Evolutionary conservation across 2,113 vertebrate species (phyloP), one percentile per base, ranked within the genome.

Genomic region (Indicator indicator): DNA sequence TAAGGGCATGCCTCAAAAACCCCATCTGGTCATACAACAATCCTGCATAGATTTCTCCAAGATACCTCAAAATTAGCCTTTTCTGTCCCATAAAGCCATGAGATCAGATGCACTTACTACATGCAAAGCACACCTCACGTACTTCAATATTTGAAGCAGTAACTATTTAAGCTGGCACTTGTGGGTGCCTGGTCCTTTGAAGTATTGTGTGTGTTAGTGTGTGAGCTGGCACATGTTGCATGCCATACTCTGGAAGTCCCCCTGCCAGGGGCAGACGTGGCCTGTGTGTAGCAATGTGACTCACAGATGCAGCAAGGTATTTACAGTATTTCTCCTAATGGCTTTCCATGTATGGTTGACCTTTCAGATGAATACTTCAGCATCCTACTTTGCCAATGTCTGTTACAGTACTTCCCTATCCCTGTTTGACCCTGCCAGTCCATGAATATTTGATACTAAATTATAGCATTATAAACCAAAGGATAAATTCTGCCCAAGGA

Each of bases 401-500:
- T 89, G 68, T 38, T 85, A 81, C 63, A 78, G 36, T 72, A 90
- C 44, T 82, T 88, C 71, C 60, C 85, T 94, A 90, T 82, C 96
- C 93, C 88, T 64, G 30, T 76, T 89, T 96, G 91, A 95, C 94
- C 90, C 89, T 70, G 76, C 20, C 55, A 75, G 60, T 42, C 78
- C 79, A 72, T 79, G 65, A 93, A 89, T 88, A 95, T 79, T 96
- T 83, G 65, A 96, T 93, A 55, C 32, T 60, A 91, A 96, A 95
- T 92, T 81, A 93, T 94, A 88, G 76, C 32, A 79, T 71, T 80
- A 64, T 68, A 94, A 92, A 96, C 38, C 50, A 63, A 85, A 62
- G 62, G 83, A 83, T 64, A 75, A 85, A 89, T 92, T 89, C 67
- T 54, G 32, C 28, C 32, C 86, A 50, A 50, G 80, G 59, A 70